phyloP scores from a whole-genome alignment of 2,113 vertebrate genomes.

The Glaucomys volans region DNA sequence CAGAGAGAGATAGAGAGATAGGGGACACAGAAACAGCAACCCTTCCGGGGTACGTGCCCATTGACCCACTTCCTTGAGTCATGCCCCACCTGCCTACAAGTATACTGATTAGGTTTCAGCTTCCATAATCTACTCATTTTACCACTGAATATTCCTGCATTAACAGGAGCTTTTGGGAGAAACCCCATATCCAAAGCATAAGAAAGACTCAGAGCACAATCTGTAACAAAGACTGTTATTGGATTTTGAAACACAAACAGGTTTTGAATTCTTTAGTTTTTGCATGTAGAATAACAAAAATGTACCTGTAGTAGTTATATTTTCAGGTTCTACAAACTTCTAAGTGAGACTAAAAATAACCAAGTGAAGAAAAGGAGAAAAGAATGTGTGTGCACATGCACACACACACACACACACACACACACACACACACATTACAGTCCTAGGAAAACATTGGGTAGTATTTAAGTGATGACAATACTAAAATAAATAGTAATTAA shows the following conservation, averaged over 20 bases:
- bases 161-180: no score
- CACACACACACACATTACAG: background rate
- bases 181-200: no score
- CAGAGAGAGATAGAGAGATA: no score
- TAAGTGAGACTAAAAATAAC: background rate
- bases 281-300: background rate
- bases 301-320: background rate
- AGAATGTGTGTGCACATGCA: background rate
- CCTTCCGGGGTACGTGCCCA: no score
- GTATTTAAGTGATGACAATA: background rate
- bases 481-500: background rate
- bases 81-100: no score
- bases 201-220: background rate
- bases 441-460: background rate
- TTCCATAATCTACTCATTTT: no score
- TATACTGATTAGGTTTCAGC: no score
- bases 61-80: no score
- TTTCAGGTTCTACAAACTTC: background rate
- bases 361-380: slow-evolving; percentile 40
- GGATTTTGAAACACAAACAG: background rate
- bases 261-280: background rate
- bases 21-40: no score
- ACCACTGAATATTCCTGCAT: no score
- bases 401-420: background rate
- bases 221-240: background rate